Evolutionary conservation across 2,888 invertebrate genomes (phyloP).

Genomic region (Pycnomerus fuliginosus): DNA sequence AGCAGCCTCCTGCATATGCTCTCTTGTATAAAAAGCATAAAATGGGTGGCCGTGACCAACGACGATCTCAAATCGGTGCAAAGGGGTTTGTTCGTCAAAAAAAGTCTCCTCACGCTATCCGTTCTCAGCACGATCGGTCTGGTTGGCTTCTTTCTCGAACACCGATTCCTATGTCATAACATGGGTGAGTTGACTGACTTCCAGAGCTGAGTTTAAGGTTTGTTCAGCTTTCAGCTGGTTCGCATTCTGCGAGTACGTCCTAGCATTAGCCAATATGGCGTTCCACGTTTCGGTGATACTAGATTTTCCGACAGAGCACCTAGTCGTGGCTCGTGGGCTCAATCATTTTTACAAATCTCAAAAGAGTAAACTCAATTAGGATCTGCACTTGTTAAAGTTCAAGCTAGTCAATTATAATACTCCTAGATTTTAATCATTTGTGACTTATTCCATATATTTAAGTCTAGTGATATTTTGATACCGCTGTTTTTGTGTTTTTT

Average conservation of each 20-base stretch:
- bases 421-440: too few relatives aligned
- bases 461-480: too few relatives aligned
- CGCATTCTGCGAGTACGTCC: slow-evolving; percentile 88
- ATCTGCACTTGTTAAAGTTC: slow-evolving; percentile 1
- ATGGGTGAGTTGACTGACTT: slow-evolving; percentile 65
- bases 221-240: slow-evolving; percentile 91
- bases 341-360: slow-evolving; percentile 19
- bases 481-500: too few relatives aligned
- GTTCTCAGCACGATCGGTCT: slow-evolving; percentile 79
- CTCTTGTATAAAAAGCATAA: slow-evolving; percentile 62
- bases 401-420: slow-evolving; percentile 19
- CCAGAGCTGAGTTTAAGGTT: slow-evolving; percentile 1
- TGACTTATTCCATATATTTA: too few relatives aligned
- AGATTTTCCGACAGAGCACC: slow-evolving; percentile 81
- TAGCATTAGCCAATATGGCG: slow-evolving; percentile 89
- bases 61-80: slow-evolving; percentile 35
- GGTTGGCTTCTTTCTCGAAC: slow-evolving; percentile 84
- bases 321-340: slow-evolving; percentile 67
- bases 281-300: slow-evolving; percentile 86
- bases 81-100: slow-evolving; percentile 58
- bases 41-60: slow-evolving; percentile 43
- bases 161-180: slow-evolving; percentile 85
- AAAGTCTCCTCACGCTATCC: slow-evolving; percentile 72
- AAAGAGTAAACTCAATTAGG: slow-evolving; percentile 32
- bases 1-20: slow-evolving; percentile 83